Evolutionary conservation across 2,888 invertebrate genomes (phyloP).

Genomic region (Stramonita haemastoma): DNA sequence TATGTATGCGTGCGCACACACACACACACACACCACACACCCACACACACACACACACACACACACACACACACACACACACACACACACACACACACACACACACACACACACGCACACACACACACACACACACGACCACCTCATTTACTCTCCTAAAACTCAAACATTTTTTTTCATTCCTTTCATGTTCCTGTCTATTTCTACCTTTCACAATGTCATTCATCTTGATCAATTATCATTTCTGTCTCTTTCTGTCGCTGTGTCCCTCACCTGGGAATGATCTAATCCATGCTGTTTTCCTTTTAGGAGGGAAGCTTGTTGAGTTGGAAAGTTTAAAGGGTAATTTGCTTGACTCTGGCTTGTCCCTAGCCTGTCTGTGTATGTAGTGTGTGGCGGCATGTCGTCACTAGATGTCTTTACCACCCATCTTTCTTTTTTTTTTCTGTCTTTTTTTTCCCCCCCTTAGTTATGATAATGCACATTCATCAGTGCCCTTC

Average conservation of each 20-base stretch:
- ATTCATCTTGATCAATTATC: neutral
- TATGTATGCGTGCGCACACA: neutral
- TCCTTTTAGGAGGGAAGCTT: slow-evolving; percentile 51
- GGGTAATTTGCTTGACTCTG: slow-evolving; percentile 41
- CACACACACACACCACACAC: neutral
- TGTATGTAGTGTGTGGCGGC: slow-evolving; percentile 2
- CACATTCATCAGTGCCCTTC: neutral
- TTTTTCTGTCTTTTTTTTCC: neutral
- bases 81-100: too few relatives aligned
- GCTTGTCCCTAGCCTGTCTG: neutral
- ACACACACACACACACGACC: too few relatives aligned
- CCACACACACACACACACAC: neutral
- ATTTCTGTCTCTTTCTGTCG: slow-evolving; percentile 3
- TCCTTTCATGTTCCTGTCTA: too few relatives aligned
- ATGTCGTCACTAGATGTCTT: neutral
- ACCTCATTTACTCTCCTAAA: too few relatives aligned
- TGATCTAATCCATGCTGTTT: slow-evolving; percentile 23
- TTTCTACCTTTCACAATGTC: slow-evolving; percentile 7
- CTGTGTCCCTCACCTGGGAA: neutral
- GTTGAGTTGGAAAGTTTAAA: slow-evolving; percentile 50
- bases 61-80: slow-evolving; percentile 5
- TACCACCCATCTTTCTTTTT: neutral
- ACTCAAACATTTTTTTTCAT: too few relatives aligned
- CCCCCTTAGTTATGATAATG: neutral
- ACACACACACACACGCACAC: too few relatives aligned